These are phyloP conservation scores for Cardinalis cardinalis DNA, from an alignment of 2,113 vertebrate genomes.

Conservation along the genomic window DNA sequence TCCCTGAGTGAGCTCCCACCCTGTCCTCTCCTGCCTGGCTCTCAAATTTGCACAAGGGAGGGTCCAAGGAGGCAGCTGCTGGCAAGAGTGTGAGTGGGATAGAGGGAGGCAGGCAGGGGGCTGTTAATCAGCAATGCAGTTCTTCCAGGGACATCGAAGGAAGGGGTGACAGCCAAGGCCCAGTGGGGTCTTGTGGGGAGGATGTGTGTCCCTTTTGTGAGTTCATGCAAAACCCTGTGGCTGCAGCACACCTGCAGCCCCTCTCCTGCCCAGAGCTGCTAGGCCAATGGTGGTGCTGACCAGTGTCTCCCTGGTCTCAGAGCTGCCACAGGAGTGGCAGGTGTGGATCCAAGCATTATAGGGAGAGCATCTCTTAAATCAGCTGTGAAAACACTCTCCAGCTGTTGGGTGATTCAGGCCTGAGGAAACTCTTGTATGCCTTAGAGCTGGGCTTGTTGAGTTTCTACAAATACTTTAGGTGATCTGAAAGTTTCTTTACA, in stretches of 20 bases:
- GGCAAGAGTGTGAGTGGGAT: background rate
- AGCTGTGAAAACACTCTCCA: background rate
- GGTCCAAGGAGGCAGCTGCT: background rate
- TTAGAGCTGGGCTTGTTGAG: background rate
- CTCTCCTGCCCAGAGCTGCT: background rate
- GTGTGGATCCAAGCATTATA: background rate
- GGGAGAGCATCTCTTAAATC: fast-evolving
- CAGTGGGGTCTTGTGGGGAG: background rate
- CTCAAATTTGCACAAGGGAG: background rate
- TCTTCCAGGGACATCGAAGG: background rate
- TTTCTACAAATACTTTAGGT: background rate
- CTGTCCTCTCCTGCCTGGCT: background rate
- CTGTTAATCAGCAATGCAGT: background rate
- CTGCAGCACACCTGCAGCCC: background rate
- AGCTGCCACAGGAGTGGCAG: background rate
- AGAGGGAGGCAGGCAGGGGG: background rate
- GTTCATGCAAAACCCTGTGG: background rate
- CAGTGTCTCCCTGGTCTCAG: background rate
- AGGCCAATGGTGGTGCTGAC: fast-evolving
- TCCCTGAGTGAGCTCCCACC: background rate
- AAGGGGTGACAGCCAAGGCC: background rate
- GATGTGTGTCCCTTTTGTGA: background rate
- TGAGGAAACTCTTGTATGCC: background rate
- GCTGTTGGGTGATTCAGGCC: background rate
- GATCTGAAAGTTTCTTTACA: background rate